Percentiles rank a stretch among this genome's conserved stretches.
Evolutionary conservation across 2,797 vertebrate genomes (phyloP).

Genomic region (Melanotaenia trifasciata): DNA sequence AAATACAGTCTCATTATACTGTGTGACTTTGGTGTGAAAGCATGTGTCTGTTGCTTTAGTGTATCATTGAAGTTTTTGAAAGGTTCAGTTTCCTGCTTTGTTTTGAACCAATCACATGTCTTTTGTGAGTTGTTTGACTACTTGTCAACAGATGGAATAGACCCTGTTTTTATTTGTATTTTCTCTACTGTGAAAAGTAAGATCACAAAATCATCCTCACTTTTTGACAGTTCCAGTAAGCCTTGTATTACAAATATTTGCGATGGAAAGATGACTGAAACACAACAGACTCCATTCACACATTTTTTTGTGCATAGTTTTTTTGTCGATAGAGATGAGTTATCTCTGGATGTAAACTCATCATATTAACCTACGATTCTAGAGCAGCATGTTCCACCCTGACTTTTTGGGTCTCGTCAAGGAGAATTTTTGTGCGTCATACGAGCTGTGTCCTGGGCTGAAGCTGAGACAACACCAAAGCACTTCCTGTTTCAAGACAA

Average conservation of each 20-base stretch:
- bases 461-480: slow-evolving; percentile 82
- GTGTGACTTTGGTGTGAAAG: no score
- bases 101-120: neutral
- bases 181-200: no score
- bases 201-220: no score
- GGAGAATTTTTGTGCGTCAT: slow-evolving; percentile 92
- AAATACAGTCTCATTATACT: neutral
- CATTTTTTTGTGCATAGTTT: neutral
- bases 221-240: neutral
- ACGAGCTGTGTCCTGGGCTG: slow-evolving; percentile 81
- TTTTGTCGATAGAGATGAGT: neutral
- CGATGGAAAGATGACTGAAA: neutral
- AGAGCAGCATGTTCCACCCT: slow-evolving; percentile 78
- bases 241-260: neutral
- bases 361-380: slow-evolving; percentile 40
- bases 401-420: slow-evolving; percentile 82
- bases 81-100: neutral
- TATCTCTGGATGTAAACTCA: slow-evolving; percentile 67
- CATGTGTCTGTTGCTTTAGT: neutral
- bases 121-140: neutral
- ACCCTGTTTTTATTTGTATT: no score
- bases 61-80: neutral
- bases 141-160: no score
- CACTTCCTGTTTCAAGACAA: slow-evolving; percentile 92
- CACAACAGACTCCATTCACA: neutral